Conservation (phyloP, 2,797 vertebrate genomes). For the Platalea minor region DNA sequence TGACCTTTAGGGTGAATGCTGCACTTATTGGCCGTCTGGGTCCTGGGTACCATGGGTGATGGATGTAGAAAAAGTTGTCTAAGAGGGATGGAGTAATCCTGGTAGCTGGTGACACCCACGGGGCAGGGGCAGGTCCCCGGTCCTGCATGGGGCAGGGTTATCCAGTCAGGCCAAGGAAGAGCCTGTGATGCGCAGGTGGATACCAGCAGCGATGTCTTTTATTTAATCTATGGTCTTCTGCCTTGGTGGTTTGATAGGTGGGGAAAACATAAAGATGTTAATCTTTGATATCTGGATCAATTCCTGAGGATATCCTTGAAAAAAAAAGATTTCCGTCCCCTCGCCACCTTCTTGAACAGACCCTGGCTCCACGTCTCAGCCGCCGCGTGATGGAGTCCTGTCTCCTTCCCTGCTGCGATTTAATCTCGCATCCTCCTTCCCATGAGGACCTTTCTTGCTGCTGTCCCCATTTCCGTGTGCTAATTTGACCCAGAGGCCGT, state of each 20-base stretch:
- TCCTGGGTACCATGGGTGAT: background rate
- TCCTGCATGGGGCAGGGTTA: background rate
- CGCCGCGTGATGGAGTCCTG: background rate
- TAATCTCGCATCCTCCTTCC: background rate
- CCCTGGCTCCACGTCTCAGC: background rate
- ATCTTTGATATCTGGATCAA: background rate
- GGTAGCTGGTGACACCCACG: background rate
- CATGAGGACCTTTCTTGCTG: conserved; percentile 8
- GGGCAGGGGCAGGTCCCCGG: background rate
- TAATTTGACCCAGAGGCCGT: conserved; percentile 13
- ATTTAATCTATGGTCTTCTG: background rate
- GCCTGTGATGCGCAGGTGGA: background rate
- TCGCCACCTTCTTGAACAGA: background rate
- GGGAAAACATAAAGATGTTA: background rate
- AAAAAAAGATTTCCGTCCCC: background rate
- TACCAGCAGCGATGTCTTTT: background rate
- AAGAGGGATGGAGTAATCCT: background rate
- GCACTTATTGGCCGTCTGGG: accelerated
- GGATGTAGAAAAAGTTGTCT: background rate
- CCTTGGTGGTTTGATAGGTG: background rate
- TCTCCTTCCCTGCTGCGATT: background rate
- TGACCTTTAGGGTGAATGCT: background rate
- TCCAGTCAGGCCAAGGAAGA: background rate
- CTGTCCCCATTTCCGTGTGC: conserved; percentile 6
- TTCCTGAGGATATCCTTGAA: background rate